Conservation (phyloP, 2,113 vertebrate species). For the Seriola rivoliana region DNA sequence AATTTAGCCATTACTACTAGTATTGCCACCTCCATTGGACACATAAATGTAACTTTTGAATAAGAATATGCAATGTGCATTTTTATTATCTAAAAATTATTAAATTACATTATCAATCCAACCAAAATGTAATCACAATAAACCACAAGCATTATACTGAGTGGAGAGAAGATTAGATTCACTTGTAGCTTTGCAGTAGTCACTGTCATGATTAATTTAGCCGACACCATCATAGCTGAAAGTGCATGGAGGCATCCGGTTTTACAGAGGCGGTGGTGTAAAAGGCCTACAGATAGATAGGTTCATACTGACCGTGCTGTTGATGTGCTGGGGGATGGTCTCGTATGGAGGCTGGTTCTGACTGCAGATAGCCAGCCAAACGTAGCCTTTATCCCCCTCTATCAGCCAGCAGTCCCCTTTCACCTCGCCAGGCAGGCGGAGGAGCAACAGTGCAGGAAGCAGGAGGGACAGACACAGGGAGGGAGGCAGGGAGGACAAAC, state of each 20-base stretch:
- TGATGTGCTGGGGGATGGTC: slow-evolving; percentile 98
- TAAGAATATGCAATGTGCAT: not conserved
- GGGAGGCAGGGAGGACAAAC: slow-evolving; percentile 40
- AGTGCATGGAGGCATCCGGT: not conserved
- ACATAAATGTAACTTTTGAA: not conserved
- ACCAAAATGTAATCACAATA: not conserved
- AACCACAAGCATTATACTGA: not conserved
- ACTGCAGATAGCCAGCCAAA: slow-evolving; percentile 99
- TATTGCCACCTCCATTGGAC: not conserved
- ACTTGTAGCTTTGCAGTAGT: not conserved
- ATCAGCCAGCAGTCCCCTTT: slow-evolving; percentile 97
- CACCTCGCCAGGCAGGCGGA: slow-evolving; percentile 84
- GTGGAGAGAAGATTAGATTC: not conserved
- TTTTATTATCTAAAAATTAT: not conserved
- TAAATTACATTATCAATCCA: not conserved
- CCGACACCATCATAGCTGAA: not conserved
- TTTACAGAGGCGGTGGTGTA: slow-evolving; percentile 15
- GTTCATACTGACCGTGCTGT: slow-evolving; percentile 89
- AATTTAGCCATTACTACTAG: not conserved
- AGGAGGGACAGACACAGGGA: slow-evolving; percentile 59
- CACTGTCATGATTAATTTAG: not conserved
- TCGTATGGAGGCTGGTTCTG: slow-evolving; percentile 99
- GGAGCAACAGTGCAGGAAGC: slow-evolving; percentile 69
- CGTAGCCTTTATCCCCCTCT: slow-evolving; percentile 97
- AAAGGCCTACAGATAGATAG: not conserved